Evolutionary conservation across 2,113 vertebrate species (phyloP).

Genomic region (Paramisgurnus dabryanus): DNA sequence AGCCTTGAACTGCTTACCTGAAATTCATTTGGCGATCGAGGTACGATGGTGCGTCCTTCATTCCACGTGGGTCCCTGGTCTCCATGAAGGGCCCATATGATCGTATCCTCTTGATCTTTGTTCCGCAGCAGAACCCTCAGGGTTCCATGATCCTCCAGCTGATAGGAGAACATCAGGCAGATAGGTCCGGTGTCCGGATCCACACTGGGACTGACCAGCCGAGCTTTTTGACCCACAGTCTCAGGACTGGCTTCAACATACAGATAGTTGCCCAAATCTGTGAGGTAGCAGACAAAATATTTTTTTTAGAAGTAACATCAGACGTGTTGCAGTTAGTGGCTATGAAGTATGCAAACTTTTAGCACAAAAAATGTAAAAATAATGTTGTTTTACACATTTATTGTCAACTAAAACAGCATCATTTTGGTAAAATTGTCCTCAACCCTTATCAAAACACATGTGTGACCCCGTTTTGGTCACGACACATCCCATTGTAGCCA

Average conservation of each 20-base stretch:
- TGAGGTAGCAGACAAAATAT: not conserved
- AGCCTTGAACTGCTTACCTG: slow-evolving; percentile 72
- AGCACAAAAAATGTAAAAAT: no score
- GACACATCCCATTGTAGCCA: no score
- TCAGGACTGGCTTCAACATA: slow-evolving; percentile 81
- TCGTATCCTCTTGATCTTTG: slow-evolving; percentile 81
- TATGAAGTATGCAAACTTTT: no score
- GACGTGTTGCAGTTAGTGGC: no score
- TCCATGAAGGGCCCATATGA: slow-evolving; percentile 85
- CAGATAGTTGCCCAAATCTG: slow-evolving; percentile 85
- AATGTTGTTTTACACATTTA: no score
- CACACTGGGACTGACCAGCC: slow-evolving; percentile 85
- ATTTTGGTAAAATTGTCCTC: no score
- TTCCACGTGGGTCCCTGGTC: slow-evolving; percentile 89
- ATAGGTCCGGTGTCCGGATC: slow-evolving; percentile 81
- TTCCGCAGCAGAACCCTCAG: slow-evolving; percentile 83
- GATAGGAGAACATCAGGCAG: slow-evolving; percentile 94
- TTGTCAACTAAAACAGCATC: no score
- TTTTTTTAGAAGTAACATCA: no score
- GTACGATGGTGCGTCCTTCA: slow-evolving; percentile 89
- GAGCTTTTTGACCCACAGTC: slow-evolving; percentile 80
- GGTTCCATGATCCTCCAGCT: slow-evolving; percentile 80
- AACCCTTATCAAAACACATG: no score
- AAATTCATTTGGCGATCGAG: slow-evolving; percentile 87
- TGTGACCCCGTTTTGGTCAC: no score